phyloP scores from a whole-genome alignment of 2,797 vertebrate genomes.

The Pantherophis alleghaniensis region DNA sequence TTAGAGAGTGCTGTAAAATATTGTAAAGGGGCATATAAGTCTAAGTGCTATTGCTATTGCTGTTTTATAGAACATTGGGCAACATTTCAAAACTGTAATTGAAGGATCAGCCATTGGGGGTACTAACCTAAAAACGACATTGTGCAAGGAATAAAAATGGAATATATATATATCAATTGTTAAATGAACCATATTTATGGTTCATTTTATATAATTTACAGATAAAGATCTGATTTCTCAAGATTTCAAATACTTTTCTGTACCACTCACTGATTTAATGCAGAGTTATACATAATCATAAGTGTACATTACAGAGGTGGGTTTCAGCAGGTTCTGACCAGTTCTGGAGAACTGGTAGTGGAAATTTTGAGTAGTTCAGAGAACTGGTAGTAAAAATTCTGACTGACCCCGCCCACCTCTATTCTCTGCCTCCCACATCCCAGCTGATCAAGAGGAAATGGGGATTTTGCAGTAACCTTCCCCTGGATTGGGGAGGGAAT shows the following conservation, averaged over 20 bases:
- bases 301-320: too few species aligned
- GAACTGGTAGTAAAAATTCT: too few species aligned
- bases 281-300: not conserved
- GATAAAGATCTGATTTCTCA: not conserved
- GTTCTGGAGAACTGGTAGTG: too few species aligned
- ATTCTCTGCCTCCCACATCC: too few species aligned
- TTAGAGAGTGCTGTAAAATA: too few species aligned
- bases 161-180: not conserved
- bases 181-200: not conserved
- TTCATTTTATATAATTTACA: constrained; percentile 2
- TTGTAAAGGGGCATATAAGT: not conserved
- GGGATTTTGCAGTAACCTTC: too few species aligned
- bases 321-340: too few species aligned
- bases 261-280: not conserved
- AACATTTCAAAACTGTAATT: constrained; percentile 20
- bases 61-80: constrained; percentile 5
- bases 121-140: not conserved
- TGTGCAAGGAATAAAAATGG: constrained; percentile 1
- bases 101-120: not conserved
- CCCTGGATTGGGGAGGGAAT: too few species aligned
- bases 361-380: too few species aligned
- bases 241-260: not conserved
- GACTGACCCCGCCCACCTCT: too few species aligned
- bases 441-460: too few species aligned
- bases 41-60: too few species aligned